Percentiles rank a stretch among this genome's conserved stretches.
phyloP scores from a whole-genome alignment of 1,140 invertebrate genomes.

The Brachionus manjavacas region DNA sequence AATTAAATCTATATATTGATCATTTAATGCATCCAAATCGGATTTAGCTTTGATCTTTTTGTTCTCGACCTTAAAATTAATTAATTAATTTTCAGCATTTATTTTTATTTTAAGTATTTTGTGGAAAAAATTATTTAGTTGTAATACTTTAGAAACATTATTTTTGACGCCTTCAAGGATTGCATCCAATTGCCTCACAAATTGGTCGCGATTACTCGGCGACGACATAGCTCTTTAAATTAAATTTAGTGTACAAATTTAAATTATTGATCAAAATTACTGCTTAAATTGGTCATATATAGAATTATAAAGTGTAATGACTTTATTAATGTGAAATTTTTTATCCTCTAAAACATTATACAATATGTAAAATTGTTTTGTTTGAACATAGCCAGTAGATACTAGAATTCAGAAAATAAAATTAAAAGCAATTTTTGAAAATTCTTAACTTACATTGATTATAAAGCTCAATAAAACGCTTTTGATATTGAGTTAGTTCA shows the following conservation, averaged over 20 bases:
- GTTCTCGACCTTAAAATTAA: slow-evolving; percentile 50
- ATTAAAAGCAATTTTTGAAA: slow-evolving; percentile 45
- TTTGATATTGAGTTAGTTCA: slow-evolving; percentile 88
- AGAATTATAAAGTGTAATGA: slow-evolving; percentile 81
- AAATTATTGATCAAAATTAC: slow-evolving; percentile 62
- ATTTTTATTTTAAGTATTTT: no score
- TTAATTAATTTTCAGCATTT: background rate
- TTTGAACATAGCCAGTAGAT: slow-evolving; percentile 86
- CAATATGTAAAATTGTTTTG: slow-evolving; percentile 90
- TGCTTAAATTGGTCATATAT: slow-evolving; percentile 85
- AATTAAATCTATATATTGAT: slow-evolving; percentile 66
- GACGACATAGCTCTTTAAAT: slow-evolving; percentile 57
- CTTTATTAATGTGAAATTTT: slow-evolving; percentile 81
- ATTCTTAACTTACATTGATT: slow-evolving; percentile 71
- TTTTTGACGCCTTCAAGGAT: slow-evolving; percentile 78
- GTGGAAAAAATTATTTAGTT: no score
- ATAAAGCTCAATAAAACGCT: slow-evolving; percentile 88
- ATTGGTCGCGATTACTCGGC: slow-evolving; percentile 67
- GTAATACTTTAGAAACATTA: slow-evolving; percentile 49
- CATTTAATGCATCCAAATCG: slow-evolving; percentile 67
- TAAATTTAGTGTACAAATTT: background rate
- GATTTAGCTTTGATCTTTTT: slow-evolving; percentile 66
- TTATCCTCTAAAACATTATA: slow-evolving; percentile 93
- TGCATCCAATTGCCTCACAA: slow-evolving; percentile 77
- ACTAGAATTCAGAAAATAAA: slow-evolving; percentile 64